Percentiles rank a stretch among this genome's conserved stretches.
These are phyloP conservation scores for Philopotamus ludificatus DNA, from an alignment of 1,140 invertebrate species.

Conservation along the genomic window DNA sequence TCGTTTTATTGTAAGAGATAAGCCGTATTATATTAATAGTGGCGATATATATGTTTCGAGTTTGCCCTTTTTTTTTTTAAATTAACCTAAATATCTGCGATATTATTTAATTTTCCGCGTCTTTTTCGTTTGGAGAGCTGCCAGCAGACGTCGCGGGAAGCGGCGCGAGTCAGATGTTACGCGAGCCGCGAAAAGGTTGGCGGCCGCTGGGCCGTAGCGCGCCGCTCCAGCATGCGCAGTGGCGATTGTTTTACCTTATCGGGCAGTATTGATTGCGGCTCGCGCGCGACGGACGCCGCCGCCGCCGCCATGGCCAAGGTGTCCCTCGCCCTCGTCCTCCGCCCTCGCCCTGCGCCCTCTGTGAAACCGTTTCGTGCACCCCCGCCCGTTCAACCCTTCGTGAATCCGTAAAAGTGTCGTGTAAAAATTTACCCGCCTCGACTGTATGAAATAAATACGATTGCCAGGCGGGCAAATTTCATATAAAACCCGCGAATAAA, in stretches of 20 bases:
- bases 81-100: too few relatives aligned
- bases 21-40: too few relatives aligned
- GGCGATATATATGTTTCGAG: too few relatives aligned
- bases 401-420: too few relatives aligned
- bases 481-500: too few relatives aligned
- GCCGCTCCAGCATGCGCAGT: conserved; percentile 10
- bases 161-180: not conserved
- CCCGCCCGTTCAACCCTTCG: too few relatives aligned
- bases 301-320: not conserved
- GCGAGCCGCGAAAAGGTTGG: not conserved
- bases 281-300: not conserved
- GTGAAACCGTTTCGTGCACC: not conserved
- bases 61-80: too few relatives aligned
- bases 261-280: conserved; percentile 24
- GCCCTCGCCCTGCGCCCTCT: not conserved
- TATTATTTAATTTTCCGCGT: too few relatives aligned
- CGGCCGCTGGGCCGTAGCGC: not conserved
- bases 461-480: too few relatives aligned
- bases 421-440: too few relatives aligned
- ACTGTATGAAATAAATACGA: too few relatives aligned
- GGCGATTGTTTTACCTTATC: conserved; percentile 16
- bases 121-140: not conserved
- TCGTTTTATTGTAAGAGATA: too few relatives aligned
- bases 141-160: not conserved
- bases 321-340: not conserved